Base-by-base conservation (phyloP, 2,888 invertebrate species). In the Invenusta paracnida region DNA sequence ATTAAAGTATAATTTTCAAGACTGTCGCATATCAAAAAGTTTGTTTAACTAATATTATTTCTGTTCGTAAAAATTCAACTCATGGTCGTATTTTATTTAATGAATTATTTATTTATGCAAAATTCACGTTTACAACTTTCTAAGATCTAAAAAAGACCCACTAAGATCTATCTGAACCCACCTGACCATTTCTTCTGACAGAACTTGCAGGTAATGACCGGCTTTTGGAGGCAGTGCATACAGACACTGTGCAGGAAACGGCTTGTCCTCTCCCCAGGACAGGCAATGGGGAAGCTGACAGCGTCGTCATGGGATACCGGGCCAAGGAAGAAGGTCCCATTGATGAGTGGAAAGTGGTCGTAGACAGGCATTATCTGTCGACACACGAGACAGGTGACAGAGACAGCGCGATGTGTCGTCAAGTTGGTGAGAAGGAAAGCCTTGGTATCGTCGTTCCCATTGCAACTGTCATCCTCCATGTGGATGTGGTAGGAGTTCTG, bases 401-500 rank as follows among this genome's bases (percentile, higher is more conserved):
- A 79, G 95, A 96, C 89, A 94, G 95, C 95, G 90, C 96, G 96
- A 91, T 96, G 94, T 30, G 95, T 95, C 87, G 97, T 97, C 91
- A 98, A 93, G 79, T 96, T 96, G 87, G 97, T 96, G 91, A 98
- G 93, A 89, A 98, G 96, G 93, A 98, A 98, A 90, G 96, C 95
- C 89, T 98, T 94, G 83, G 96, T 97, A 91, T 98, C 98, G 91
- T 98, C 98, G 92, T 98, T 98, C 89, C 98, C 98, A 91, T 97
- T 97, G 92, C 96, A 96, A 88, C 96, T 97, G 91, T 98, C 98
- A 91, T 98, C 98, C 93, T 98, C 98, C 93, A 98, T 96, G 95
- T 98, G 98, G 92, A 98, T 97, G 94, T 98, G 97, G 93, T 97
- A 98, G 90, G 97, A 97, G 94, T 98, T 98, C 92, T 97, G 95